Evolutionary conservation across 92 coral and sea anemone genomes (phyloP).

Genomic region (Paramuricea clavata): DNA sequence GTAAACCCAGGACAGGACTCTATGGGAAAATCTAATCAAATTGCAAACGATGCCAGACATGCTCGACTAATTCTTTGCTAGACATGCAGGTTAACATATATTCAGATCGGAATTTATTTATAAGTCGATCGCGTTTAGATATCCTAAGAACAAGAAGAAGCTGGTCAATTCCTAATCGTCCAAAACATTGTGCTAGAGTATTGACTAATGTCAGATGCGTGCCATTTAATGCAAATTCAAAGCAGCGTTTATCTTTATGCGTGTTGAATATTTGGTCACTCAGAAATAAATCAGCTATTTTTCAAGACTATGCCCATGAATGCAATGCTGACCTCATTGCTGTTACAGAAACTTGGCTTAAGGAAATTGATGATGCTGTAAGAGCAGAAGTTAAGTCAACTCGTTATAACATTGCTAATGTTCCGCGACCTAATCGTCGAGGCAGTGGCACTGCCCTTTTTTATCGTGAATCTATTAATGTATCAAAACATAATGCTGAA

Average conservation of each 20-base stretch:
- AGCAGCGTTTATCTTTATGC: conserved; percentile 42
- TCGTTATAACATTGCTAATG: neutral
- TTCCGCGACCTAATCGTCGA: conserved; percentile 4
- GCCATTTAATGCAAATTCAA: conserved; percentile 42
- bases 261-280: conserved; percentile 27
- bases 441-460: conserved; percentile 59
- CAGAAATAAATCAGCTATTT: neutral
- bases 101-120: neutral
- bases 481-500: conserved; percentile 33
- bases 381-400: neutral
- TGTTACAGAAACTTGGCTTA: conserved; percentile 32
- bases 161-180: neutral
- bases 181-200: neutral
- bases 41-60: neutral
- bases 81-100: no score
- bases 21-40: neutral
- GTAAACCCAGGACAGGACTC: neutral
- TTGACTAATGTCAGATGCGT: neutral
- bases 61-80: neutral
- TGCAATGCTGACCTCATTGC: conserved; percentile 4
- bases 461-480: conserved; percentile 48
- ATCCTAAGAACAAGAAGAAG: neutral
- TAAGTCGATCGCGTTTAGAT: neutral
- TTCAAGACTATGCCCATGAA: conserved; percentile 1
- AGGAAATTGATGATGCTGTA: conserved; percentile 5